These are phyloP conservation scores for Rhea americana DNA, from an alignment of 2,113 vertebrate species.

Conservation along the genomic window DNA sequence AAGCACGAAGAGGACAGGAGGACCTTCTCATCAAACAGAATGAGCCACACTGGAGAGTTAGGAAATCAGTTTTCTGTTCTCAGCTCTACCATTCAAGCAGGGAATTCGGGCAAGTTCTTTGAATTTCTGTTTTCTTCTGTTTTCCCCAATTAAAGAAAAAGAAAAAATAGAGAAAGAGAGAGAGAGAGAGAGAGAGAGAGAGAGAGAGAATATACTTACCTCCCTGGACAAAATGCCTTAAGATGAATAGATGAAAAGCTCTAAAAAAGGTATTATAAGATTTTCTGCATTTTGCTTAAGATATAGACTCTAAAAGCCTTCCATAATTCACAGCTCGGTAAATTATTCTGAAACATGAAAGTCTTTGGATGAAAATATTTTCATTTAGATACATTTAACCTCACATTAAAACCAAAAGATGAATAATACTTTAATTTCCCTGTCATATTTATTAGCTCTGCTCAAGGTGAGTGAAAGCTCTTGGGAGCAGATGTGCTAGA, in stretches of 20 bases:
- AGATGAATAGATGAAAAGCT: neutral
- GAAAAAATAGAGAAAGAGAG: too few relatives aligned
- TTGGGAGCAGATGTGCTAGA: conserved; percentile 21
- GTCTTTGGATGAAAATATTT: conserved; percentile 62
- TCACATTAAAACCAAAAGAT: conserved; percentile 61
- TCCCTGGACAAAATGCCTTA: neutral
- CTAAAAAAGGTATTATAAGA: neutral
- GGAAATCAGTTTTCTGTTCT: neutral
- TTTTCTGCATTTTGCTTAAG: conserved; percentile 30
- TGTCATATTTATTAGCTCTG: conserved; percentile 56
- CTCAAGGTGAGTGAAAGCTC: conserved; percentile 55
- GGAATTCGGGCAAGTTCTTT: neutral
- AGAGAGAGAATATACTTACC: neutral
- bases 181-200: neutral
- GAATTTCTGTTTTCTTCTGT: neutral
- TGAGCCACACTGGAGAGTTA: neutral
- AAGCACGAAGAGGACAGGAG: neutral
- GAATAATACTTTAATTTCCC: conserved; percentile 50
- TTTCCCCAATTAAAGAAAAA: neutral
- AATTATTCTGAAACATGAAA: conserved; percentile 50
- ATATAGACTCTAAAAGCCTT: conserved; percentile 14
- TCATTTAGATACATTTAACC: conserved; percentile 57
- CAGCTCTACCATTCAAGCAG: neutral
- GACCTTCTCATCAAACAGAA: neutral
- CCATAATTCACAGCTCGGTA: conserved; percentile 36